Conservation (phyloP, 2,888 invertebrate species). For the Drosophila paranaensis region DNA sequence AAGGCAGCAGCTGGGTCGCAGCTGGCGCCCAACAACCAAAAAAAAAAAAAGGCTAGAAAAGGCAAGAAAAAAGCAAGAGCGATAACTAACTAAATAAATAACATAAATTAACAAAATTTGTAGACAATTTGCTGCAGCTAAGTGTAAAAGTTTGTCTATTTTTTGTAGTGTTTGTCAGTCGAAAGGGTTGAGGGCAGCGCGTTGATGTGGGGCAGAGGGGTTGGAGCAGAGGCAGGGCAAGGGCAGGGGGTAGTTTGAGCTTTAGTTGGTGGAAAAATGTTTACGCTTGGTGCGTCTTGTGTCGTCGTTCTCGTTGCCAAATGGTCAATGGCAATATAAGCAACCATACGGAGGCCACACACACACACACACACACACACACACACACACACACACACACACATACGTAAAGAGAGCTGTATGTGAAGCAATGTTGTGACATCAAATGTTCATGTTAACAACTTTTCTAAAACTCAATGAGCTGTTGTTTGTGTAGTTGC, state of each 20-base stretch:
- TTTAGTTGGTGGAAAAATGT: slow-evolving; percentile 56
- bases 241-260: slow-evolving; percentile 20
- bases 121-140: slow-evolving; percentile 76
- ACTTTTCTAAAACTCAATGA: slow-evolving; percentile 79
- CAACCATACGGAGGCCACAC: slow-evolving; percentile 40
- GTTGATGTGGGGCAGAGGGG: neutral
- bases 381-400: slow-evolving; percentile 1
- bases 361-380: slow-evolving; percentile 22
- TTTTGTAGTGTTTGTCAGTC: slow-evolving; percentile 16
- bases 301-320: slow-evolving; percentile 41
- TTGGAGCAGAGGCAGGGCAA: neutral
- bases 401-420: no score
- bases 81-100: slow-evolving; percentile 79
- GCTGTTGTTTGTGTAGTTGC: slow-evolving; percentile 79
- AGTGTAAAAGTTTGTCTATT: slow-evolving; percentile 70
- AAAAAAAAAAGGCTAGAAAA: neutral
- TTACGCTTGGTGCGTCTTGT: slow-evolving; percentile 63
- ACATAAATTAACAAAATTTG: slow-evolving; percentile 78
- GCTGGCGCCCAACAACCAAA: neutral
- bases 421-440: slow-evolving; percentile 64
- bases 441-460: slow-evolving; percentile 79
- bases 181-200: slow-evolving; percentile 4
- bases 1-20: slow-evolving; percentile 33
- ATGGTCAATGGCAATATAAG: slow-evolving; percentile 58
- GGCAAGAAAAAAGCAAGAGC: slow-evolving; percentile 51